Percentiles rank a stretch among this genome's conserved stretches.
Conservation (phyloP, 1,140 invertebrate species). For the Conopomorpha cramerella region DNA sequence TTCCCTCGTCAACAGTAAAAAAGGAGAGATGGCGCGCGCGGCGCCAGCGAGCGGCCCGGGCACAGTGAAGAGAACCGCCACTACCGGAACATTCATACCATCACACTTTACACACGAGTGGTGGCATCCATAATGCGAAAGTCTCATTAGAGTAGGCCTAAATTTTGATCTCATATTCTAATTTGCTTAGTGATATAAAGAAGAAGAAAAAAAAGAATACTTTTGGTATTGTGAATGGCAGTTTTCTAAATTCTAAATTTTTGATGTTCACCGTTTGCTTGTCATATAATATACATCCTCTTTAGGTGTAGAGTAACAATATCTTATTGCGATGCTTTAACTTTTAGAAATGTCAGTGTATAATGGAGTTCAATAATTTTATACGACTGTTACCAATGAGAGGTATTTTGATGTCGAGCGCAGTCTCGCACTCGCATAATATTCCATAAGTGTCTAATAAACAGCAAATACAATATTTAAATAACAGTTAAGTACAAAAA, state of each 20-base stretch:
- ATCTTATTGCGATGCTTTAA: slow-evolving; percentile 61
- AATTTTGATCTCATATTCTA: slow-evolving; percentile 60
- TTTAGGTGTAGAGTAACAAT: slow-evolving; percentile 53
- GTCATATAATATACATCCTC: slow-evolving; percentile 25
- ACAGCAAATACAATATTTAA: too few species aligned
- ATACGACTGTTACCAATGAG: slow-evolving; percentile 39
- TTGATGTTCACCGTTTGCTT: slow-evolving; percentile 35
- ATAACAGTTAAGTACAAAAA: slow-evolving; percentile 38
- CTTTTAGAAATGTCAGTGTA: slow-evolving; percentile 44
- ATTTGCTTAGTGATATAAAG: slow-evolving; percentile 57
- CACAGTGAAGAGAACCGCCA: too few species aligned
- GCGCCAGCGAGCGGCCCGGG: too few species aligned
- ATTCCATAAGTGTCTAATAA: slow-evolving; percentile 34
- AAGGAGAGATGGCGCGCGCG: too few species aligned
- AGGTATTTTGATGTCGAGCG: slow-evolving; percentile 36
- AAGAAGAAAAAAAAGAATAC: too few species aligned
- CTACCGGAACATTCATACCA: slow-evolving; percentile 50
- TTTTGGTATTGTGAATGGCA: slow-evolving; percentile 39
- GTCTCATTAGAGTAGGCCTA: slow-evolving; percentile 56
- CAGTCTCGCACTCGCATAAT: slow-evolving; percentile 20
- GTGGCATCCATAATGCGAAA: slow-evolving; percentile 52
- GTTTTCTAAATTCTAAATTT: slow-evolving; percentile 57
- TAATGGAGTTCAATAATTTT: slow-evolving; percentile 48
- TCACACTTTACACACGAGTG: slow-evolving; percentile 36
- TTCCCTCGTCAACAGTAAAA: too few species aligned